A percentile compares a stretch with the other conserved stretches of the same genome.
These are phyloP conservation scores for Halcyon leucocephala DNA, from an alignment of 2,797 vertebrate genomes.

Conservation along the genomic window DNA sequence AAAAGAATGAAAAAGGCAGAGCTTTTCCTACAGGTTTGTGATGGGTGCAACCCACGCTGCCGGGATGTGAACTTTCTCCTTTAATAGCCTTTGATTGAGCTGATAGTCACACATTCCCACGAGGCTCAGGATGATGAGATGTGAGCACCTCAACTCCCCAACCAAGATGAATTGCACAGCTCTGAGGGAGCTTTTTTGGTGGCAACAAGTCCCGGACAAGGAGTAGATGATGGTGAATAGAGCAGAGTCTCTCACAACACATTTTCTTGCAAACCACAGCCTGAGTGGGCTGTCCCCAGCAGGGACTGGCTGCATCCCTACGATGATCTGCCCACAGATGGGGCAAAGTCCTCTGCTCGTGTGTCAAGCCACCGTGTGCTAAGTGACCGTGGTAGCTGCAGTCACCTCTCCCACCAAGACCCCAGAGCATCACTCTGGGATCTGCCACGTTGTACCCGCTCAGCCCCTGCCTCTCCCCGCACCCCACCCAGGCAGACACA, in stretches of 20 bases:
- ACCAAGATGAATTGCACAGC: rapidly evolving
- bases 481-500: neutral
- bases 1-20: neutral
- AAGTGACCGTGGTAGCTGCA: rapidly evolving
- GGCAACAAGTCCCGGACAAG: neutral
- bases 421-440: neutral
- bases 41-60: neutral
- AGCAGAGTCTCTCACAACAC: neutral
- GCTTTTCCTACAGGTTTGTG: neutral
- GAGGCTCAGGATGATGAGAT: neutral
- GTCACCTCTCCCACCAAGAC: neutral
- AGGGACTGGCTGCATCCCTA: neutral
- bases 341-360: neutral
- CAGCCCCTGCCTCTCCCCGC: neutral
- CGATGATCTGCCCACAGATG: rapidly evolving
- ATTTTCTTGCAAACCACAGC: neutral
- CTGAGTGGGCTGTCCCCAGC: rapidly evolving
- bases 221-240: neutral
- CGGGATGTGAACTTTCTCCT: neutral
- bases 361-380: rapidly evolving
- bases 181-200: neutral
- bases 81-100: neutral
- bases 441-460: rapidly evolving
- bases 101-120: neutral
- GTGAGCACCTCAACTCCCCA: neutral